Base-by-base conservation (phyloP, 1,140 invertebrate genomes). In the Ceratina japonica region DNA sequence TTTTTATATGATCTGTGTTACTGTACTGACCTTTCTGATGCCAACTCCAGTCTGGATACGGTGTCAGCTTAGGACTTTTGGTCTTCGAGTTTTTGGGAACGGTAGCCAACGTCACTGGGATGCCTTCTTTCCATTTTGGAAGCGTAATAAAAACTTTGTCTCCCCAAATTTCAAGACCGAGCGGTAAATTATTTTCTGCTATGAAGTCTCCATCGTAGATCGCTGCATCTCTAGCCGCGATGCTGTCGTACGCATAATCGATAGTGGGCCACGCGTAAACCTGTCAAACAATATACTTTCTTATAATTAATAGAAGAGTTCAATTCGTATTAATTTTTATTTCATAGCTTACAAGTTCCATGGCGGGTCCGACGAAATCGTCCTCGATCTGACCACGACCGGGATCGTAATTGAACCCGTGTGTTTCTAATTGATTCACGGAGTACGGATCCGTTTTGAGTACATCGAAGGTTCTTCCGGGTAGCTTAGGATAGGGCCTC, bases 121-220 rank as follows among this genome's bases (percentile, higher is more conserved):
- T 94, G 70, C 95, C 97, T 88, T 87, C 94, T 91, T 95, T 98
- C 98, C 94, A 99, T 88, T 95, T 97, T 86, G 94, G 96, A 63
- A 96, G 89, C 16, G 95, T 95, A 1, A 97, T 91, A 82, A 95
- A 97, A 3, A 96, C 89, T 54, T 94, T 94, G 37, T 95, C 93
- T 3, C 92, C 91, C 92, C 94, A 94, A 3, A 95, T 90, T 81
- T 96, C 96, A 4, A 97, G 86, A 1, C 96, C 96, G 49, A 97
- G 89, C 0, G 96, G 96, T 22, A 97, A 87, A 86, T 95, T 95
- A 87, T 97, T 97, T 79, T 94, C 94, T 0, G 95, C 94, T 13
- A 96, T 93, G 82, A 94, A 97, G 27, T 94, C 93, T 0, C 93
- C 93, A 74, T 91, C 92, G 18, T 82, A 85, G 51, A 95, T 93